These are phyloP conservation scores for Hemicrepidius hirtus DNA, from an alignment of 2,888 invertebrate species.

Conservation along the genomic window DNA sequence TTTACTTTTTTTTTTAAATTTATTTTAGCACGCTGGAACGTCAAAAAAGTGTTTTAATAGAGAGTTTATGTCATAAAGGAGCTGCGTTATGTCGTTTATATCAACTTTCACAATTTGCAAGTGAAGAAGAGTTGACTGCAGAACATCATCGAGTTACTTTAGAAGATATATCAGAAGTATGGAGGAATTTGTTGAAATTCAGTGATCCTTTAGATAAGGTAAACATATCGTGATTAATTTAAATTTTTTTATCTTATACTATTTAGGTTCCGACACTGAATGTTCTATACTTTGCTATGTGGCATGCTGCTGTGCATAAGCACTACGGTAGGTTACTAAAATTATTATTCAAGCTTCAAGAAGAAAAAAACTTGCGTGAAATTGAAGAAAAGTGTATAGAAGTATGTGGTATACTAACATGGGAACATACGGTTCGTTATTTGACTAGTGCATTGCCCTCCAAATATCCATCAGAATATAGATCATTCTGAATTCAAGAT, in stretches of 20 bases:
- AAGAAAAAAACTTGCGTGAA: slow-evolving; percentile 87
- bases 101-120: slow-evolving; percentile 66
- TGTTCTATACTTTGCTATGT: slow-evolving; percentile 84
- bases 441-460: slow-evolving; percentile 77
- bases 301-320: slow-evolving; percentile 86
- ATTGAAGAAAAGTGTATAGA: slow-evolving; percentile 81
- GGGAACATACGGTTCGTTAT: slow-evolving; percentile 79
- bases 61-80: slow-evolving; percentile 86
- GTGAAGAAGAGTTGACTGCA: slow-evolving; percentile 68
- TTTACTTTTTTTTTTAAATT: slow-evolving; percentile 15
- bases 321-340: slow-evolving; percentile 90
- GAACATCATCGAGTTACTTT: slow-evolving; percentile 57
- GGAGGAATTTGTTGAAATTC: slow-evolving; percentile 86
- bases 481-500: slow-evolving; percentile 78
- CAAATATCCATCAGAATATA: slow-evolving; percentile 81
- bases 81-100: slow-evolving; percentile 81
- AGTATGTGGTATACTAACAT: slow-evolving; percentile 80
- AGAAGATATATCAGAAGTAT: slow-evolving; percentile 77
- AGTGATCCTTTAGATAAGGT: slow-evolving; percentile 89
- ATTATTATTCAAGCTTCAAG: slow-evolving; percentile 83
- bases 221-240: too few species aligned
- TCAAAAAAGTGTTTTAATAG: slow-evolving; percentile 85
- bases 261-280: slow-evolving; percentile 60
- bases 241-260: neutral
- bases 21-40: slow-evolving; percentile 81